Conservation (phyloP, 53 echinoderm and acorn worm species). For the Luidia sarsii region DNA sequence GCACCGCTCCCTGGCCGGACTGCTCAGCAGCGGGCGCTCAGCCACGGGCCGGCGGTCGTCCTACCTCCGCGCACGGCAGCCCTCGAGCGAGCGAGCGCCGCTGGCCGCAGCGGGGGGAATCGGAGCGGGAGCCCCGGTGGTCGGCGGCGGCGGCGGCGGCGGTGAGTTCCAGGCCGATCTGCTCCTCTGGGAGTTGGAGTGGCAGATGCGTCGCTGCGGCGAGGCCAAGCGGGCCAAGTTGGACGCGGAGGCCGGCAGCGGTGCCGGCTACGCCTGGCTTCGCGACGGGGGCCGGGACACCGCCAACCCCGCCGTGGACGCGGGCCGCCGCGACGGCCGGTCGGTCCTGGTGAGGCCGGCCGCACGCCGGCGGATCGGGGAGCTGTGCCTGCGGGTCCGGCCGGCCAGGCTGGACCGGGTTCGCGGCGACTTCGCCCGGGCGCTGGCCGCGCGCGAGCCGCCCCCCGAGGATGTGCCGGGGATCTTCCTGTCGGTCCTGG, state of each 20-base stretch:
- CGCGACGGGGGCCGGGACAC: slow-evolving; percentile 19
- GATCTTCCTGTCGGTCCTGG: slow-evolving; percentile 5
- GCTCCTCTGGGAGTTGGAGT: slow-evolving; percentile 32
- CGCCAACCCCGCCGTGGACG: no score
- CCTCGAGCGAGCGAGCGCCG: no score
- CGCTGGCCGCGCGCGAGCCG: slow-evolving; percentile 3
- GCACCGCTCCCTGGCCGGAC: no score
- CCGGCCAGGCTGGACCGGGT: background rate
- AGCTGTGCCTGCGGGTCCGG: background rate
- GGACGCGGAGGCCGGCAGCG: background rate
- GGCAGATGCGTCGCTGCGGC: slow-evolving; percentile 8
- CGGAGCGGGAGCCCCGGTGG: no score
- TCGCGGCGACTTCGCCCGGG: background rate
- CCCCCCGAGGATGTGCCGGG: slow-evolving; percentile 26
- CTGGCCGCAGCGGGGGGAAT: no score
- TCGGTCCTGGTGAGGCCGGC: background rate
- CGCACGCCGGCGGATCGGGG: background rate
- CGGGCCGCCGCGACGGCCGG: background rate
- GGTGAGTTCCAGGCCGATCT: slow-evolving; percentile 15
- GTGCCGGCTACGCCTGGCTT: slow-evolving; percentile 19
- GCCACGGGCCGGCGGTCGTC: slow-evolving; percentile 7
- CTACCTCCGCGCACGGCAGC: no score
- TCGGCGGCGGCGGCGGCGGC: background rate
- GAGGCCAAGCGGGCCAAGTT: slow-evolving; percentile 12
- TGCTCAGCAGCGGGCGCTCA: background rate